Evolutionary conservation across 2,888 invertebrate genomes (phyloP).

Genomic region (Plusia festucae): DNA sequence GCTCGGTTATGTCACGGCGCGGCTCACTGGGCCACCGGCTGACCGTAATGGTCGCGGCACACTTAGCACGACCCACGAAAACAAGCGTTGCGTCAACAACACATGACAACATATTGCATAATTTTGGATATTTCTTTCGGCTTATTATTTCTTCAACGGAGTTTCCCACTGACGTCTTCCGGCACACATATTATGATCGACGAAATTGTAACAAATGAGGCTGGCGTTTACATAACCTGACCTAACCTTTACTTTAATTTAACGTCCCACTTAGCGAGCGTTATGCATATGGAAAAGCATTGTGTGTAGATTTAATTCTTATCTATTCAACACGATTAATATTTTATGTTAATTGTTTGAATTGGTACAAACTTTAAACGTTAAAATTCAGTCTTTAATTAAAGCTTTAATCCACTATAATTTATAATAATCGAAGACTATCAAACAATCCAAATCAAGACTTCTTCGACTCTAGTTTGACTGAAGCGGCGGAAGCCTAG

Average conservation of each 20-base stretch:
- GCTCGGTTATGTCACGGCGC: slow-evolving; percentile 83
- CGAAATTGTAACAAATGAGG: slow-evolving; percentile 55
- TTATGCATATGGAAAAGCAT: slow-evolving; percentile 12
- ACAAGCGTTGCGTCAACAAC: slow-evolving; percentile 85
- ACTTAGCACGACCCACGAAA: slow-evolving; percentile 87
- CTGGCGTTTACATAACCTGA: slow-evolving; percentile 47
- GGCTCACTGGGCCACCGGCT: slow-evolving; percentile 84
- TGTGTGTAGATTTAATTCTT: slow-evolving; percentile 9
- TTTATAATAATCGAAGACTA: no score
- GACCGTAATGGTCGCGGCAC: slow-evolving; percentile 86
- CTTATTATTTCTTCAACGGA: slow-evolving; percentile 49
- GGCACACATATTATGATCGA: slow-evolving; percentile 44
- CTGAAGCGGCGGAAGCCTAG: no score
- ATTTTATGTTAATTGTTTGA: slow-evolving; percentile 23
- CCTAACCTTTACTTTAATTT: slow-evolving; percentile 42
- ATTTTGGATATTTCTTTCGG: slow-evolving; percentile 57
- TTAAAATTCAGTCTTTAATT: no score
- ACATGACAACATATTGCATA: slow-evolving; percentile 82
- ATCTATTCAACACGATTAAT: background rate
- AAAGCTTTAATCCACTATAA: slow-evolving; percentile 31
- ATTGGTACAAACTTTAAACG: slow-evolving; percentile 19
- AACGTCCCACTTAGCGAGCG: slow-evolving; percentile 33
- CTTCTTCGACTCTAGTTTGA: no score
- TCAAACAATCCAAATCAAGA: no score
- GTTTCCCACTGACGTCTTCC: slow-evolving; percentile 54